Evolutionary conservation across 2,113 vertebrate species (phyloP), one percentile per base, ranked within the genome.

Genomic region (Cromileptes altivelis): DNA sequence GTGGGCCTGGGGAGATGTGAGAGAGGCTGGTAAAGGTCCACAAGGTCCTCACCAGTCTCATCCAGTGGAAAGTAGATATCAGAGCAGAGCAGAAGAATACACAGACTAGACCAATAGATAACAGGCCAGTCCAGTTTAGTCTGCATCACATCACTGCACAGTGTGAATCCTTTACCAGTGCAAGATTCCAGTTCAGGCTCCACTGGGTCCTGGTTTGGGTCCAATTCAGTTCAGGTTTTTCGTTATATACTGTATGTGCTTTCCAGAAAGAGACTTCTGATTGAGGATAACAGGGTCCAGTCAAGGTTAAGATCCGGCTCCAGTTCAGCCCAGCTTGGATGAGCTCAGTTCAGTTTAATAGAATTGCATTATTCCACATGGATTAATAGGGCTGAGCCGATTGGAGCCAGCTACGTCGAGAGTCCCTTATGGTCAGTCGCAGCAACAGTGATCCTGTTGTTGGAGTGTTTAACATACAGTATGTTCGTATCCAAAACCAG

Each of bases 21-120:
- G 23, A 74, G 58, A 75, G 65, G 52, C 27, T 56, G 57, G 40
- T 33, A 33, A 67, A 64, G 60, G 65, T 87, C 84, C 71, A 33
- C 25, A 37, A 78, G 80, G 63, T 83, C 88, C 69, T 88, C 78
- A 45, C 30, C 13, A 65, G 57, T 74, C 57, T 30, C 57, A 4
- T 81, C 85, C 84, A 82, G 45, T 52, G 47, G 47, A 81, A 33
- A 90, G 33, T 18, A 21, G 84, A 57, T 67, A 55, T 50, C 6
- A 25, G 78, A 55, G 55, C 53, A 47, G 72, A 72, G 49, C 61
- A 61, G 81, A 18, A 49, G 47, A 65, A 52, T n/a, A 65, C 21
- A 50, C 52, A 81, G 64, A 78, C 23, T 27, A 37, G 65, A 74
- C 72, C 47, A 23, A 52, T 23, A 42, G 58, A 68, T 67, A 70